A percentile compares a stretch with the other conserved stretches of the same genome.
Conservation (phyloP, 1,140 invertebrate species). For the Megalonaias nervosa region DNA sequence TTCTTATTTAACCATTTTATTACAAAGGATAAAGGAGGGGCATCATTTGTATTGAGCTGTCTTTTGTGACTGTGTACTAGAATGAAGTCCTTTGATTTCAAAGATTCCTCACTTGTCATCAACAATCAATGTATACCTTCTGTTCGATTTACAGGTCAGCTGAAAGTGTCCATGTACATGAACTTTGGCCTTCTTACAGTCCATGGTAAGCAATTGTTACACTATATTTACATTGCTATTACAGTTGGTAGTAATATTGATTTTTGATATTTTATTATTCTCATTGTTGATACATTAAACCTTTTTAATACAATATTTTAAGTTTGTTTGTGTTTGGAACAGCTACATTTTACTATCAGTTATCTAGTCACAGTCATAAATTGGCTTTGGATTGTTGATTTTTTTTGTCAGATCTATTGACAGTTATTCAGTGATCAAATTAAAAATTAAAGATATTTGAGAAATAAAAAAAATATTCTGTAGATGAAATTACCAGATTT, state of each 20-base stretch:
- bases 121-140: too few species aligned
- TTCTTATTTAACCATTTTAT: too few species aligned
- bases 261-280: not conserved
- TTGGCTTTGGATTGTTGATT: not conserved
- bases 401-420: too few species aligned
- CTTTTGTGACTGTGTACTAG: too few species aligned
- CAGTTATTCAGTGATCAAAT: too few species aligned
- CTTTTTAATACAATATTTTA: not conserved
- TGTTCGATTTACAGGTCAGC: slow-evolving; percentile 53
- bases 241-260: not conserved
- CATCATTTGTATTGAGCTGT: too few species aligned
- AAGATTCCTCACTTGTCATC: too few species aligned
- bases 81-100: too few species aligned
- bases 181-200: slow-evolving; percentile 64
- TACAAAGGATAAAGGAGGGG: too few species aligned
- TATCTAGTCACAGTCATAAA: not conserved
- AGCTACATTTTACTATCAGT: not conserved
- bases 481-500: slow-evolving; percentile 4
- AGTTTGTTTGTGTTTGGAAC: not conserved
- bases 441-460: not conserved
- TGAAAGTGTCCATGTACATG: slow-evolving; percentile 63
- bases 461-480: not conserved
- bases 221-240: not conserved
- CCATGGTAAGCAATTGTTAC: slow-evolving; percentile 50
- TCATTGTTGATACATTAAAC: not conserved